A percentile compares a stretch with the other conserved stretches of the same genome.
Conservation (phyloP, 2,888 invertebrate genomes). For the Melipona beecheii region DNA sequence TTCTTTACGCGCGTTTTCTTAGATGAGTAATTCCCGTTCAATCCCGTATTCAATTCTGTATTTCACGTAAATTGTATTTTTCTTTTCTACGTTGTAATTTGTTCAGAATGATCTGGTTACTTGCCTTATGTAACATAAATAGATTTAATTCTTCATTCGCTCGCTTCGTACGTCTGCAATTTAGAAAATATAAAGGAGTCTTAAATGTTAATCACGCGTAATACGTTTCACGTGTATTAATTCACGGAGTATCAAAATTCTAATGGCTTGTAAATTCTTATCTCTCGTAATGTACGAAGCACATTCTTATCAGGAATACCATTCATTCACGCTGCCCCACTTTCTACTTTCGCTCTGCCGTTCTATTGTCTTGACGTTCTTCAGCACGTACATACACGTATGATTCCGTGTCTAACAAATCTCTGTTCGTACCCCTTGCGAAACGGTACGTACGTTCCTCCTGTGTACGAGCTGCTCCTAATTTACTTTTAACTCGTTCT, state of each 20-base stretch:
- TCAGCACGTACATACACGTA: background rate
- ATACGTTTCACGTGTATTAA: slow-evolving; percentile 26
- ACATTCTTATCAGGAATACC: slow-evolving; percentile 55
- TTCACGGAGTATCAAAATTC: slow-evolving; percentile 49
- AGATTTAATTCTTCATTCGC: too few species aligned
- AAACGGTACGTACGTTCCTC: too few species aligned
- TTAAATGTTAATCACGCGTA: background rate
- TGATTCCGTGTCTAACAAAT: slow-evolving; percentile 11
- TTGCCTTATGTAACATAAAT: too few species aligned
- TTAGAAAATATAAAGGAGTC: background rate
- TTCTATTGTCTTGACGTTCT: slow-evolving; percentile 40
- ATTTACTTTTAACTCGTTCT: background rate
- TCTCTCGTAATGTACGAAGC: slow-evolving; percentile 18
- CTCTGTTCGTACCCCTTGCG: background rate
- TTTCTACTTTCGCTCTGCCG: slow-evolving; percentile 42
- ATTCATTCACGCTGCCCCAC: slow-evolving; percentile 59
- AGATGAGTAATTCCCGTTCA: slow-evolving; percentile 7
- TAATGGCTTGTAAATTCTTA: slow-evolving; percentile 53
- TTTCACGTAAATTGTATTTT: background rate
- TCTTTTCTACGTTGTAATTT: slow-evolving; percentile 8
- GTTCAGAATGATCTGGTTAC: slow-evolving; percentile 19
- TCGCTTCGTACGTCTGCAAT: background rate
- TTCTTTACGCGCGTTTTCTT: background rate
- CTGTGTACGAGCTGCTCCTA: background rate
- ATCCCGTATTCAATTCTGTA: slow-evolving; percentile 8